Base-by-base conservation (phyloP, 2,113 vertebrate genomes). In the Melanerpes formicivorus region DNA sequence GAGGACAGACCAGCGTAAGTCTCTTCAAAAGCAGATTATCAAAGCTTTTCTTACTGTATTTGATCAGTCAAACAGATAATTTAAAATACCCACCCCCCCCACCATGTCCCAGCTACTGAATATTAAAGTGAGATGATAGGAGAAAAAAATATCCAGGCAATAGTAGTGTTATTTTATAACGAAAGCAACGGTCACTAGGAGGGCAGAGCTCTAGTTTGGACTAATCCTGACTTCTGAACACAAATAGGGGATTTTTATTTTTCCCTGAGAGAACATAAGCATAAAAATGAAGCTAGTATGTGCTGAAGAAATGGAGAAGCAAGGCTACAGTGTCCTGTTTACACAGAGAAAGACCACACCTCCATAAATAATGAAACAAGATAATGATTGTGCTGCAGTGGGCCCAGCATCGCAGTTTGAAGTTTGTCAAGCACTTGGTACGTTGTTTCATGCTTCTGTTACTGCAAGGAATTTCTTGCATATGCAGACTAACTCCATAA, bases 1-100 rank as follows among this genome's bases (percentile, higher is more conserved):
- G 99, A 99, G 93, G 98, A 99, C 96, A 97, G 99, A 79, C 99
- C 99, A 54, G 98, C 99, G 99, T 99, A 97, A 97, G 99, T 98
- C 37, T 29, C 27, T 58, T 73, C 46, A 79, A 64, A 76, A 62
- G 76, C 44, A 48, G 27, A 6, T 25, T 71, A 29, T 32, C 19
- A 60, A 59, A 44, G 6, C 10, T 69, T 72, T 80, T 72, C 29
- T 67, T 44, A 26, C 21, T 46, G 6, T 18, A 42, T 84, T 93
- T 87, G 16, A 42, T 84, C 46, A 40, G 23, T 83, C 29, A 64
- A 63, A 52, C 14, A 81, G 29, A 42, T 72, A 2, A 55, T 73
- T 88, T 59, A 52, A 88, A 94, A 75, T 75, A 22, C 34, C 42
- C 74, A 9, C 48, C 48, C 48, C 18, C 48, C 48, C 40, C 40